phyloP scores from a whole-genome alignment of 2,113 vertebrate species.

The Trematocara variabile region DNA sequence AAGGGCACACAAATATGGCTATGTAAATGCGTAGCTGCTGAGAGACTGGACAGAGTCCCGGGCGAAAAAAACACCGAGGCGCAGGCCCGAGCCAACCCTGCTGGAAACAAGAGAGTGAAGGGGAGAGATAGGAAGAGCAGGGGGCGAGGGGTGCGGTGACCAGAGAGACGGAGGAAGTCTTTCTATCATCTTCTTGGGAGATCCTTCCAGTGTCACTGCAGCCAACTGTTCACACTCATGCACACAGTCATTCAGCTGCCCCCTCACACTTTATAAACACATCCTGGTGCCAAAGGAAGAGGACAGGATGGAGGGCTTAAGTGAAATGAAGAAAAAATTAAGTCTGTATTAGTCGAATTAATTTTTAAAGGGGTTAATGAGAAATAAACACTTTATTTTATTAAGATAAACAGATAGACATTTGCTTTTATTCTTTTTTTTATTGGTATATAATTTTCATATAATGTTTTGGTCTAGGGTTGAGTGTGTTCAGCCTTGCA shows the following conservation, averaged over 20 bases:
- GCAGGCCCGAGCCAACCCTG: conserved; percentile 12
- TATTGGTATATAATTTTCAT: not conserved
- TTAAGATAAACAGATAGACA: not conserved
- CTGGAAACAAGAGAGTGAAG: conserved; percentile 33
- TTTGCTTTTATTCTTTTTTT: not conserved
- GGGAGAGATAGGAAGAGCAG: conserved; percentile 16
- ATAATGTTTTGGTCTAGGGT: not conserved
- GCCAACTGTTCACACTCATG: conserved; percentile 1
- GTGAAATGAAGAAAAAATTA: not conserved
- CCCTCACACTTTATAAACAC: not conserved
- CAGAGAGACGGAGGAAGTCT: conserved; percentile 2
- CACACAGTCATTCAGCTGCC: not conserved
- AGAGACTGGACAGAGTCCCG: conserved; percentile 52
- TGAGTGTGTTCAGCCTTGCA: not conserved
- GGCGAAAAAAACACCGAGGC: conserved; percentile 17
- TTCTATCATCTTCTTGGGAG: conserved; percentile 33
- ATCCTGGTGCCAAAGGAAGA: not conserved
- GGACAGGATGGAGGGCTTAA: not conserved
- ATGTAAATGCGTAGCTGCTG: conserved; percentile 51
- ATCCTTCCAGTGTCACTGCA: conserved; percentile 4
- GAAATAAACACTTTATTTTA: not conserved
- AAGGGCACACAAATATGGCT: conserved; percentile 49
- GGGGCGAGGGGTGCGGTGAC: not conserved
- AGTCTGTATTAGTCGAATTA: not conserved
- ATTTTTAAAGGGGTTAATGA: not conserved